Base-by-base conservation (phyloP, 2,888 invertebrate species). In the Cataglyphis rosenhaueri region DNA sequence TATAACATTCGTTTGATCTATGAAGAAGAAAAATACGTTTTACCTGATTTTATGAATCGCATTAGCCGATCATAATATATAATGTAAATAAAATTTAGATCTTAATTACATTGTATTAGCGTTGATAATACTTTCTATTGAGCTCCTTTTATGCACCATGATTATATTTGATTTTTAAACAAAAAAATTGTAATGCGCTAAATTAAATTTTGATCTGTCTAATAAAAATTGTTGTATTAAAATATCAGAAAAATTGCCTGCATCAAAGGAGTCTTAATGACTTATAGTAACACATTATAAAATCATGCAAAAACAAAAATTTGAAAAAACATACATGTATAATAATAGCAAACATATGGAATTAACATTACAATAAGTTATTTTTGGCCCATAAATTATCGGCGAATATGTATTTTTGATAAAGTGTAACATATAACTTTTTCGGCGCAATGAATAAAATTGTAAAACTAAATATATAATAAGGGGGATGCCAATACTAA, bases 21-120 rank as follows among this genome's bases (percentile, higher is more conserved):
- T 29, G n/a, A 38, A 21, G 29, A 29, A 68, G 6, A 9, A 57
- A 55, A 76, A 55, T 86, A 85, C 86, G 79, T 86, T 88, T 91
- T 89, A 90, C 90, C 90, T 89, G 91, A 90, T 89, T 86, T 90
- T 89, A 91, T 85, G 82, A 82, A 87, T 90, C 82, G 48, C 48
- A 70, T 87, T 91, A 88, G 83, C 84, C 84, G 84, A 90, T 89
- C 85, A 78, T 86, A 86, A 88, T 74, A 21, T 52, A 52, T 52
- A 52, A 65, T 91, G 91, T 92, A 91, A 91, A 92, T 92, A 92
- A 89, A 89, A 90, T 85, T 65, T 74, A 91, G 87, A 52, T 61
- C 76, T 79, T 89, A 90, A 83, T 78, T 85, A 82, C 76, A 85
- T 78, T 76, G 38, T 48, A 82, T 88, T 87, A 86, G 87, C 59